A percentile compares a stretch with the other conserved stretches of the same genome.
Evolutionary conservation across 2,888 invertebrate genomes (phyloP).

Genomic region (Coenonympha arcania): DNA sequence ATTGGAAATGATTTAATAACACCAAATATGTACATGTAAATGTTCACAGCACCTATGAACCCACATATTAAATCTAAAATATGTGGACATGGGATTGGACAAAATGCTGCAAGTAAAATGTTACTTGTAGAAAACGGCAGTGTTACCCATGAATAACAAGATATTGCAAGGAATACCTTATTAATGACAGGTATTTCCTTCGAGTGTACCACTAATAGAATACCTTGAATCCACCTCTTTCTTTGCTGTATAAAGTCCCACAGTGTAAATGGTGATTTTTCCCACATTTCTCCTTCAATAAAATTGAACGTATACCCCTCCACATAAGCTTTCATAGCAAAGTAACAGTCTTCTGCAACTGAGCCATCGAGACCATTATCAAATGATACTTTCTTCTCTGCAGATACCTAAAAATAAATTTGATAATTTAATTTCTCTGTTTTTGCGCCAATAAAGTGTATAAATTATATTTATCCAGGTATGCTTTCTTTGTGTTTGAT

Average conservation of each 20-base stretch:
- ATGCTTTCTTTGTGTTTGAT: too few relatives aligned
- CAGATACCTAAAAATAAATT: constrained; percentile 79
- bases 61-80: constrained; percentile 89
- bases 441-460: too few relatives aligned
- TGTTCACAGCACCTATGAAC: constrained; percentile 93
- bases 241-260: constrained; percentile 97
- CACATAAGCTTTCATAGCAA: constrained; percentile 94
- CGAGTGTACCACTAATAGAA: constrained; percentile 89
- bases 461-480: too few relatives aligned
- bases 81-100: constrained; percentile 90
- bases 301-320: constrained; percentile 95
- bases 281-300: constrained; percentile 99
- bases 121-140: constrained; percentile 94
- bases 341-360: constrained; percentile 98
- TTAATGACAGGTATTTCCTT: constrained; percentile 84
- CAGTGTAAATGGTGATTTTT: constrained; percentile 95
- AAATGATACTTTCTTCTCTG: constrained; percentile 93
- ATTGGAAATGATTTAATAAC: constrained; percentile 96
- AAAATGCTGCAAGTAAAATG: constrained; percentile 85
- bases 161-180: constrained; percentile 87
- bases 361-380: constrained; percentile 97
- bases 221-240: constrained; percentile 96
- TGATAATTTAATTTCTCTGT: neutral
- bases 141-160: constrained; percentile 97
- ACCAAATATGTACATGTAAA: constrained; percentile 98